These are phyloP conservation scores for Oostethus manadensis DNA, from an alignment of 2,113 vertebrate genomes.

Conservation along the genomic window DNA sequence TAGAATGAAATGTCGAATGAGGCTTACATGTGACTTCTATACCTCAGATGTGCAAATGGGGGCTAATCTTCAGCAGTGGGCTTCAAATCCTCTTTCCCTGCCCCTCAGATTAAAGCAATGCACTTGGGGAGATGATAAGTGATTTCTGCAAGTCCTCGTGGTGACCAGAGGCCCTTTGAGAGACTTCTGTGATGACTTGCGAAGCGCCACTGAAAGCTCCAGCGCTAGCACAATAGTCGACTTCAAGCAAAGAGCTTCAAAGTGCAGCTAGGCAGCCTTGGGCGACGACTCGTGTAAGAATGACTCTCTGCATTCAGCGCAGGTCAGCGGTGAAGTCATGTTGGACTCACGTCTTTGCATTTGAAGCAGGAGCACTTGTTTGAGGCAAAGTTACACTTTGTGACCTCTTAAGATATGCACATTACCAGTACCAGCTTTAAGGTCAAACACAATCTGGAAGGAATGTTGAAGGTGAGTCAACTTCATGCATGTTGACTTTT, in stretches of 20 bases:
- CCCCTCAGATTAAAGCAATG: conserved; percentile 47
- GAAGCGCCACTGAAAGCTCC: conserved; percentile 22
- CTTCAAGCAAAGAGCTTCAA: conserved; percentile 38
- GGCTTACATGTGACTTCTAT: conserved; percentile 48
- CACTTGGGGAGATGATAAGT: conserved; percentile 37
- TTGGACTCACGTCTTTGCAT: conserved; percentile 6
- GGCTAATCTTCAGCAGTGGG: conserved; percentile 40
- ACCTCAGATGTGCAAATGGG: conserved; percentile 52
- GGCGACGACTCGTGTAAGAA: conserved; percentile 15
- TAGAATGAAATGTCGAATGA: conserved; percentile 43
- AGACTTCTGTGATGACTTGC: conserved; percentile 18
- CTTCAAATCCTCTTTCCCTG: conserved; percentile 42
- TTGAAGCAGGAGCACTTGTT: neutral
- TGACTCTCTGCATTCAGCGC: conserved; percentile 17
- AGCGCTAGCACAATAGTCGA: conserved; percentile 32
- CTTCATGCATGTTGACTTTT: too few species aligned
- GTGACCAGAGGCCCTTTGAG: conserved; percentile 18
- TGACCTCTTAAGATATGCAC: conserved; percentile 9
- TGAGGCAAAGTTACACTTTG: conserved; percentile 10
- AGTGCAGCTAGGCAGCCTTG: conserved; percentile 27
- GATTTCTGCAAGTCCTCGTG: conserved; percentile 8
- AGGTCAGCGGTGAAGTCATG: conserved; percentile 15
- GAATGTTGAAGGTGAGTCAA: too few species aligned
- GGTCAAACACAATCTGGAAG: too few species aligned
- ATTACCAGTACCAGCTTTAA: neutral